Conservation (phyloP, 2,113 vertebrate genomes). For the Enhydra lutris region DNA sequence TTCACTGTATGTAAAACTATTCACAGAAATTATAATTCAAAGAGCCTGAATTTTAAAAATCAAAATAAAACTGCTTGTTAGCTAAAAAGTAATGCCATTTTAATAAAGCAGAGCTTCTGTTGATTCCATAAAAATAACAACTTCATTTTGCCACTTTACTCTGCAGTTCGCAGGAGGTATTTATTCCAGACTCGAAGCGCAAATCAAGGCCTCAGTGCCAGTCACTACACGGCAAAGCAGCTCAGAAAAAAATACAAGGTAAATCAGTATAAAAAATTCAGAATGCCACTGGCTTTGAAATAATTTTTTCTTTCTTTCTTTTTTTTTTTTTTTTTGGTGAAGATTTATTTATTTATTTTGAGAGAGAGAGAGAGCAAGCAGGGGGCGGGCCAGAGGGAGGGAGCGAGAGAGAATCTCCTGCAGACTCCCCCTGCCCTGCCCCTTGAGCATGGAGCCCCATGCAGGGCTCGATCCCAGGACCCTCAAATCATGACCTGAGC, state of each 20-base stretch:
- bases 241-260: slow-evolving; percentile 89
- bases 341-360: neutral
- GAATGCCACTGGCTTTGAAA: neutral
- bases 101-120: neutral
- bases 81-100: slow-evolving; percentile 8
- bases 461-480: neutral
- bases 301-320: neutral
- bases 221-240: slow-evolving; percentile 83
- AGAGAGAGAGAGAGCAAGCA: neutral
- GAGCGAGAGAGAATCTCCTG: neutral
- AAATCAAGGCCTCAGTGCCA: slow-evolving; percentile 88
- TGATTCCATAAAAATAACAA: neutral
- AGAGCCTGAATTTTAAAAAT: neutral
- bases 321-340: neutral
- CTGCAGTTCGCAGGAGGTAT: slow-evolving; percentile 91
- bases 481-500: neutral
- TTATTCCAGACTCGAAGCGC: slow-evolving; percentile 93
- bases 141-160: slow-evolving; percentile 3
- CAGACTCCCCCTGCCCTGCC: neutral
- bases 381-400: neutral
- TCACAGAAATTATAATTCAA: neutral
- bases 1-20: neutral
- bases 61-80: slow-evolving; percentile 13
- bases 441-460: neutral
- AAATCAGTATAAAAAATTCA: slow-evolving; percentile 35